Base-by-base conservation (phyloP, 2,888 invertebrate species). In the Macrosiphum euphorbiae region DNA sequence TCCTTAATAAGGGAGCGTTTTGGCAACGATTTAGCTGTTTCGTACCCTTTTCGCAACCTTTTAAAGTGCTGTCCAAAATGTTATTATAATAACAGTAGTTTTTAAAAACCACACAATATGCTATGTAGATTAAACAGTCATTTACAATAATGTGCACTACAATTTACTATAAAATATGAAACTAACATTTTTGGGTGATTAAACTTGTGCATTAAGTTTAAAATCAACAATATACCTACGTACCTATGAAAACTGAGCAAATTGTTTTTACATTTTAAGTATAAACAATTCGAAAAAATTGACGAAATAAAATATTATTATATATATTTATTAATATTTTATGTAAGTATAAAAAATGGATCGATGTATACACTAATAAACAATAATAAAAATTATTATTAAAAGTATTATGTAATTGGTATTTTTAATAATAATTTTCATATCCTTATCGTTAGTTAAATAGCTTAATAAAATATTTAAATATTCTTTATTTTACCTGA, bases 21-120 rank as follows among this genome's bases (percentile, higher is more conserved):
- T 93, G 93, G 93, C 93, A 93, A 85, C 93, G 89, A 90, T 93
- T 93, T 93, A 85, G 93, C 61, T 93, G 89, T 90, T 93, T 85
- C 52, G 44, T 78, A 92, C 88, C 78, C 92, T 92, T 92, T 92
- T 93, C 89, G 88, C 44, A 89, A 92, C 92, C 88, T 89, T 92
- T 92, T 89, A 52, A 92, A 92, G 55, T 55, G 55, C 92, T 47
- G 44, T 88, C n/a, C 52, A 88, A 88, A 88, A 92, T 92, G 78
- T 67, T 92, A 78, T 84, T 44, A 92, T 84, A 92, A 92, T 87
- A 92, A 92, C 92, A 52, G 50, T 87, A 67, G 35, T 88, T 88
- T 87, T 92, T 92, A 52, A 88, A 92, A 92, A 50, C 87, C 58
- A 67, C 87, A 52, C 28, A 67, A n/a, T 67, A 47, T 91, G 67